These are phyloP conservation scores for Ceratitis capitata DNA, from an alignment of 1,140 invertebrate species.

Conservation along the genomic window DNA sequence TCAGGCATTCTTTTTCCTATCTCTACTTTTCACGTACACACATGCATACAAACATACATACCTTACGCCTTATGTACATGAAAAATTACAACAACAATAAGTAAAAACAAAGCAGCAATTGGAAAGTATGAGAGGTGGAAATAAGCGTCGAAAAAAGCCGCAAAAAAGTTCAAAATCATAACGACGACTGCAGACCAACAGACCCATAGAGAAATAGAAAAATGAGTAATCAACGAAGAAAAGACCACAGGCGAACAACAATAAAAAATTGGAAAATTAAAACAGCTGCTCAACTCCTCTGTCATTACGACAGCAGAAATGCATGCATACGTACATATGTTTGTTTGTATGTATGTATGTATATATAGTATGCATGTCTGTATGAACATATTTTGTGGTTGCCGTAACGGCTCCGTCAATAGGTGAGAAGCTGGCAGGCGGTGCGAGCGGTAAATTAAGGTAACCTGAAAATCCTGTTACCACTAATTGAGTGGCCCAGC, in stretches of 20 bases:
- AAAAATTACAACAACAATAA: background rate
- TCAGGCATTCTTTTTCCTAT: slow-evolving; percentile 15
- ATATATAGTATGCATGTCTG: too few species aligned
- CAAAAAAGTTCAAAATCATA: background rate
- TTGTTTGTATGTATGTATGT: too few species aligned
- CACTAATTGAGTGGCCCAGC: slow-evolving; percentile 19
- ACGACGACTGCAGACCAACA: background rate
- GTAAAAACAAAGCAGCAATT: background rate
- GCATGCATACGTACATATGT: too few species aligned
- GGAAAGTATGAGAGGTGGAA: background rate
- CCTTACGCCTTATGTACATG: background rate
- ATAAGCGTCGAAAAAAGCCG: background rate
- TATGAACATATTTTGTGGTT: slow-evolving; percentile 10
- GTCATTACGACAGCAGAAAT: background rate
- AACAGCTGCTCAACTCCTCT: background rate
- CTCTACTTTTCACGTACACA: background rate
- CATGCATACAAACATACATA: background rate
- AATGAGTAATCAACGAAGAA: background rate
- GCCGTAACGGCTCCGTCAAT: background rate
- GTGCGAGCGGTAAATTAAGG: background rate
- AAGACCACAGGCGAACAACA: background rate
- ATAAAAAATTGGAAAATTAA: background rate
- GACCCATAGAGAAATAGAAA: background rate
- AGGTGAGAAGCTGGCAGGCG: background rate
- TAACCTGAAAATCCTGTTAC: slow-evolving; percentile 35